A percentile compares a stretch with the other conserved stretches of the same genome.
Evolutionary conservation across 2,797 vertebrate genomes (phyloP).

Genomic region (Gobio occitaniae): DNA sequence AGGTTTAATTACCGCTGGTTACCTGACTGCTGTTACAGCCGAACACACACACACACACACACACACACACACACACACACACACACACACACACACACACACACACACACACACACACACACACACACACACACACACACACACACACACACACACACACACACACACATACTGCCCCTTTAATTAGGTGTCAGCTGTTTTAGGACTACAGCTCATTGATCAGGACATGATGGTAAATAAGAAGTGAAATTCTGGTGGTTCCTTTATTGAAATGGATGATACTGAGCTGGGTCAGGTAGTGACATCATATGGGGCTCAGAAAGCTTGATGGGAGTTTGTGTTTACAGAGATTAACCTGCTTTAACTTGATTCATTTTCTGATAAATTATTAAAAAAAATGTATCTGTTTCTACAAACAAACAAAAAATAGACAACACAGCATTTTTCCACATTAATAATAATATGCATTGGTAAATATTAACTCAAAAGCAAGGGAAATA

Average conservation of each 20-base stretch:
- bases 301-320: constrained; percentile 14
- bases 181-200: constrained; percentile 83
- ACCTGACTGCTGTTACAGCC: constrained; percentile 72
- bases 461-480: not conserved
- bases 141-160: constrained; percentile 52
- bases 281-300: constrained; percentile 56
- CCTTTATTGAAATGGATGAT: constrained; percentile 66
- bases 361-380: constrained; percentile 49
- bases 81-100: constrained; percentile 57
- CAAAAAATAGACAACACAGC: not conserved
- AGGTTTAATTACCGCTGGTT: constrained; percentile 78
- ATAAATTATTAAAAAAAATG: not conserved
- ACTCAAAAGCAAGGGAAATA: not conserved
- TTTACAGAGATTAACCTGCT: constrained; percentile 7
- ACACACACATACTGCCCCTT: constrained; percentile 62
- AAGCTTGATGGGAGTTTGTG: constrained; percentile 9
- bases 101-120: constrained; percentile 59
- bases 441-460: not conserved
- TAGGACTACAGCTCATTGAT: constrained; percentile 80
- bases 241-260: constrained; percentile 72
- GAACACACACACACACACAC: constrained; percentile 56
- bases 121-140: constrained; percentile 56
- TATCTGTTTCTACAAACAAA: not conserved
- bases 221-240: constrained; percentile 78
- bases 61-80: constrained; percentile 57